Evolutionary conservation across 2,888 invertebrate species (phyloP).

Genomic region (Parascotia fuliginaria): DNA sequence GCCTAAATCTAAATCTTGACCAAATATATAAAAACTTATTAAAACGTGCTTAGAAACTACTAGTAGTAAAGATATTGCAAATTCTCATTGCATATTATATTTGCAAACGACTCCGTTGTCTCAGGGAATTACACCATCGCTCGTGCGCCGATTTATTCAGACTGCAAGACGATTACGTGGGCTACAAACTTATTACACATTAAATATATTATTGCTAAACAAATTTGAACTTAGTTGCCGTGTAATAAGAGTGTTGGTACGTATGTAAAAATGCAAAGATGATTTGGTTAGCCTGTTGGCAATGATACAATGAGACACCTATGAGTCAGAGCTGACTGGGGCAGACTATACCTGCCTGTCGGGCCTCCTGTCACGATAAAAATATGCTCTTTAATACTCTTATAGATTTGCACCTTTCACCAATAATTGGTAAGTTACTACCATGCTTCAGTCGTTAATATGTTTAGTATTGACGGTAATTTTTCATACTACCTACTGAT

Average conservation of each 20-base stretch:
- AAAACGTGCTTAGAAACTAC: conserved; percentile 40
- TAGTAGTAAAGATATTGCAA: conserved; percentile 43
- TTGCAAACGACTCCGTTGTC: conserved; percentile 60
- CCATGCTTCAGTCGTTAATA: no score
- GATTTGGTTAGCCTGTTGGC: conserved; percentile 44
- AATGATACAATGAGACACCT: conserved; percentile 64
- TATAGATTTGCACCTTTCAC: conserved; percentile 7
- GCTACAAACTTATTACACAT: conserved; percentile 40
- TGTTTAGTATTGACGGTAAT: no score
- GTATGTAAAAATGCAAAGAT: conserved; percentile 2
- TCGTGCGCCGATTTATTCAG: conserved; percentile 70
- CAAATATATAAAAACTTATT: conserved; percentile 41
- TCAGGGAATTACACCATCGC: conserved; percentile 64
- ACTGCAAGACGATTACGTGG: conserved; percentile 69
- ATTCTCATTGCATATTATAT: conserved; percentile 56
- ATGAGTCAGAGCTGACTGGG: conserved; percentile 65
- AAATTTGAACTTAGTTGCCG: conserved; percentile 50
- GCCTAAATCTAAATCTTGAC: conserved; percentile 15
- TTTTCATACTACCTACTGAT: background rate
- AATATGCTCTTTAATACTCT: conserved; percentile 19
- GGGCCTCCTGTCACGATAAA: conserved; percentile 30
- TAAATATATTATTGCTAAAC: conserved; percentile 33
- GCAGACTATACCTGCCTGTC: conserved; percentile 42
- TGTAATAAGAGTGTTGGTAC: conserved; percentile 30
- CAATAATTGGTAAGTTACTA: background rate